phyloP scores from a whole-genome alignment of 2,113 vertebrate genomes.

The Martes martes region DNA sequence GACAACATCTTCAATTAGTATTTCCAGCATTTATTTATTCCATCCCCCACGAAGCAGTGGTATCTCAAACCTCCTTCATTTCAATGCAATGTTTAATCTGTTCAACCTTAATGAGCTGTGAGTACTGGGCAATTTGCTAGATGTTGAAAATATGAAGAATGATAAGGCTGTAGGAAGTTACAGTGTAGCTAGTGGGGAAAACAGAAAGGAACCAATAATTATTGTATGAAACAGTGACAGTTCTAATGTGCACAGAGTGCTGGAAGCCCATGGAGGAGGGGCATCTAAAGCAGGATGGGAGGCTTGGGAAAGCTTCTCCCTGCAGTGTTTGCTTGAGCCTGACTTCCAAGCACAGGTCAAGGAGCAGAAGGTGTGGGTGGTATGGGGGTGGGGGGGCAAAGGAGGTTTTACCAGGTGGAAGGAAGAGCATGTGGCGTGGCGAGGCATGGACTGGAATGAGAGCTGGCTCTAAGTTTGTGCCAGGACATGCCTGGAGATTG shows the following conservation, averaged over 20 bases:
- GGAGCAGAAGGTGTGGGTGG: neutral
- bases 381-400: neutral
- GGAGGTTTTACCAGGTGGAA: neutral
- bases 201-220: neutral
- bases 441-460: neutral
- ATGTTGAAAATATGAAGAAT: constrained; percentile 31
- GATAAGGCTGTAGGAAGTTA: neutral
- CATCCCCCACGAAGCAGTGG: neutral
- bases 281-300: neutral
- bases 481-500: neutral
- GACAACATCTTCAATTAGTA: constrained; percentile 12
- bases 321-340: too few relatives aligned
- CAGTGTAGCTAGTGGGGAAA: neutral
- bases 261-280: neutral
- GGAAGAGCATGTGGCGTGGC: neutral
- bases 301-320: neutral
- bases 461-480: neutral
- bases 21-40: constrained; percentile 32
- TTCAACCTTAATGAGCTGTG: neutral
- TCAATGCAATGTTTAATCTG: constrained; percentile 26
- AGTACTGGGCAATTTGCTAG: neutral
- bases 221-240: neutral
- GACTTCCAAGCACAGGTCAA: neutral
- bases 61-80: constrained; percentile 18
- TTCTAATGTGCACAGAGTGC: neutral